These are phyloP conservation scores for Elephas maximus DNA, from an alignment of 2,113 vertebrate genomes.

Conservation along the genomic window DNA sequence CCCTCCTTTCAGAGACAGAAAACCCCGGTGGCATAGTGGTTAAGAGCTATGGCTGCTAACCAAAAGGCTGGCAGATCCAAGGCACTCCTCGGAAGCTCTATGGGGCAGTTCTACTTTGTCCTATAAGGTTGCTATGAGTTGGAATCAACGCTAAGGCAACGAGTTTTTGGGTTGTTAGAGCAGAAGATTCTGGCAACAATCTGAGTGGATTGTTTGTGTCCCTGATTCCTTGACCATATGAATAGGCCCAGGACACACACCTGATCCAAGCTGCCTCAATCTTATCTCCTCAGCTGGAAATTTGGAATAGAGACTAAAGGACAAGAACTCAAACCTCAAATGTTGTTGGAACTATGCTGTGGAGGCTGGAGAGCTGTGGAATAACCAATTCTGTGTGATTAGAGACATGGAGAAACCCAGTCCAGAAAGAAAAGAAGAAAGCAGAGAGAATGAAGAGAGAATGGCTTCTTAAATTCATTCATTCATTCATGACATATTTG, in stretches of 20 bases:
- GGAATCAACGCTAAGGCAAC: too few species aligned
- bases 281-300: neutral
- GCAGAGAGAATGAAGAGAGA: neutral
- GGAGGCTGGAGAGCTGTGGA: accelerated
- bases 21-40: too few species aligned
- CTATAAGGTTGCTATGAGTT: too few species aligned
- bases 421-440: neutral
- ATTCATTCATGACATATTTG: neutral
- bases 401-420: neutral
- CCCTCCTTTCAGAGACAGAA: neutral
- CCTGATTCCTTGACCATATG: neutral
- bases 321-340: neutral
- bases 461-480: too few species aligned
- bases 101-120: too few species aligned
- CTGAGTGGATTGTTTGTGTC: neutral
- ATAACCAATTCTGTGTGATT: neutral
- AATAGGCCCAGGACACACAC: accelerated
- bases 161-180: too few species aligned
- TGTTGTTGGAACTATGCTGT: neutral
- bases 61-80: too few species aligned
- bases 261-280: neutral
- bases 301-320: neutral
- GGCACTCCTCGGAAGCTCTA: too few species aligned
- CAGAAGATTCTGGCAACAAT: neutral
- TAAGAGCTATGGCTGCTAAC: too few species aligned